These are phyloP conservation scores for Cranoglanis bouderius DNA, from an alignment of 2,113 vertebrate genomes.

Conservation along the genomic window DNA sequence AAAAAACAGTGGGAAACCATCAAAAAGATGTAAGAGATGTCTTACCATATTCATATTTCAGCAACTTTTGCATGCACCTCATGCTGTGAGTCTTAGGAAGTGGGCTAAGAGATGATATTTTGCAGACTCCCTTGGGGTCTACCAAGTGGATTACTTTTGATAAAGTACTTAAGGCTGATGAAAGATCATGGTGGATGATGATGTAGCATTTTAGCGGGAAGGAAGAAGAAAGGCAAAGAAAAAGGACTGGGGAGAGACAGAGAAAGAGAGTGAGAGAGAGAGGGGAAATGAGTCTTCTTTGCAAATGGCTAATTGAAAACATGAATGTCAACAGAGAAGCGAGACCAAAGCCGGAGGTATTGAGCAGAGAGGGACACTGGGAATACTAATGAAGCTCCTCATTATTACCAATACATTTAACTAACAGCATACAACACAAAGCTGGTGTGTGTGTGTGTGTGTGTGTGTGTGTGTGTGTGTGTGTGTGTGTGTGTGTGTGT, in stretches of 20 bases:
- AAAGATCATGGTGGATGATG: conserved; percentile 32
- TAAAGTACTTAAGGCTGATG: conserved; percentile 45
- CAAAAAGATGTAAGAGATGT: conserved; percentile 20
- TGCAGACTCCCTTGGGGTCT: conserved; percentile 35
- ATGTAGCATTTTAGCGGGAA: conserved; percentile 30
- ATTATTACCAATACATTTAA: conserved; percentile 56
- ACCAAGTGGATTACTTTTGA: conserved; percentile 29
- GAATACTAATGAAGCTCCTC: conserved; percentile 61
- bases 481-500: background rate
- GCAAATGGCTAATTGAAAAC: conserved; percentile 62
- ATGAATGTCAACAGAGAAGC: conserved; percentile 65
- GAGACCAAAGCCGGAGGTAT: conserved; percentile 35
- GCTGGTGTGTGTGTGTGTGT: conserved; percentile 2
- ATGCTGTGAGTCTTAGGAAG: conserved; percentile 4
- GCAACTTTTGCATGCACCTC: conserved; percentile 8
- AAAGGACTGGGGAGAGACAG: background rate
- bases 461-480: background rate
- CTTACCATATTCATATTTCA: conserved; percentile 32
- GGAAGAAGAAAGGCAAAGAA: conserved; percentile 32
- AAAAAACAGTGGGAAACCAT: background rate
- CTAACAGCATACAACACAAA: conserved; percentile 14
- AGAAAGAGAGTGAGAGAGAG: conserved; percentile 18
- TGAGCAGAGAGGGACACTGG: conserved; percentile 43
- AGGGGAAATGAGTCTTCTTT: conserved; percentile 3
- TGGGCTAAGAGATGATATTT: conserved; percentile 10